Evolutionary conservation across 2,797 vertebrate genomes (phyloP).

Genomic region (Chaetophractus vellerosus): DNA sequence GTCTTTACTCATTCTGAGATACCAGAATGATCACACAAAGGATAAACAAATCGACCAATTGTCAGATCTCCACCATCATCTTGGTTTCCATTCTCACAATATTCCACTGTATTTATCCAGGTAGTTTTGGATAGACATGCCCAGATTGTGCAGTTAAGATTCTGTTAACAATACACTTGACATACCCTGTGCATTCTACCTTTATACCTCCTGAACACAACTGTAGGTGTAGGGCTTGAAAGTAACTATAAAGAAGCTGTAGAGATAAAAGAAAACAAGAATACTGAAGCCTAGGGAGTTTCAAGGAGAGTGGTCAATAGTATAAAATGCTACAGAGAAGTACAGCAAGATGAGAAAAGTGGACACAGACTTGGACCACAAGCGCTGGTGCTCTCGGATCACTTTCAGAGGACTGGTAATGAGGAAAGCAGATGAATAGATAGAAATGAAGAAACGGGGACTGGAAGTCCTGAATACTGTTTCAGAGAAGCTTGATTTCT

Average conservation of each 20-base stretch:
- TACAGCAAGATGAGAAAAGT: neutral
- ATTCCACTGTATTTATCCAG: neutral
- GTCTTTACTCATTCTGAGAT: conserved; percentile 1
- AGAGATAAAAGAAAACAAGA: conserved; percentile 15
- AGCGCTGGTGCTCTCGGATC: neutral
- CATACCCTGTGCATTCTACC: neutral
- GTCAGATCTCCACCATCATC: neutral
- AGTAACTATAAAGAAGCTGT: neutral
- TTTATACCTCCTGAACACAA: conserved; percentile 1
- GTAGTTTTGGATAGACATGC: neutral
- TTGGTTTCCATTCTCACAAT: neutral
- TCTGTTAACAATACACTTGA: neutral
- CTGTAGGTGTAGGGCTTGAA: neutral
- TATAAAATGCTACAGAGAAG: neutral
- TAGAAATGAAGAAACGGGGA: neutral
- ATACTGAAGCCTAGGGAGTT: neutral
- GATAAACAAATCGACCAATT: neutral
- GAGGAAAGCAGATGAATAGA: neutral
- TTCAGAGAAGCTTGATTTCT: neutral
- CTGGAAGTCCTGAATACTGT: neutral
- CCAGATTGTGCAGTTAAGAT: neutral
- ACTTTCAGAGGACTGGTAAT: neutral
- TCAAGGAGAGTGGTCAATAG: neutral
- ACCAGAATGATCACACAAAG: neutral
- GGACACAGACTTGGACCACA: neutral